A percentile compares a stretch with the other conserved stretches of the same genome.
phyloP scores from a whole-genome alignment of 2,888 invertebrate species.

The Drosophila prolongata region DNA sequence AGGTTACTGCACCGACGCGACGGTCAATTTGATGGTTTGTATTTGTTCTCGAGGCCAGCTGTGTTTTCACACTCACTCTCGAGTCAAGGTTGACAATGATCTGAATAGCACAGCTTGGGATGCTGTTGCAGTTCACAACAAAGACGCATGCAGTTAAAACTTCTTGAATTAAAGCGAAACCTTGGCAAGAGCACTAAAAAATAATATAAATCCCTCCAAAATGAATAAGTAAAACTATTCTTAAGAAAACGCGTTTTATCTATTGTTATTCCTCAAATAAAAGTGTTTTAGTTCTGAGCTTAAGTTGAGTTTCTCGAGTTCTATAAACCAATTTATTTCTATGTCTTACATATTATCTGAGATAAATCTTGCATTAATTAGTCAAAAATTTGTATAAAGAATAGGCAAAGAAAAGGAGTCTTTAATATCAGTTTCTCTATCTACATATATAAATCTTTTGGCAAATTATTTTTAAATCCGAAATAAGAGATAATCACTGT shows the following conservation, averaged over 20 bases:
- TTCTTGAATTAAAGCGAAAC: slow-evolving; percentile 19
- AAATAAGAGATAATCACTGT: not conserved
- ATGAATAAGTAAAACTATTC: slow-evolving; percentile 10
- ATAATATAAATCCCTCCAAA: slow-evolving; percentile 4
- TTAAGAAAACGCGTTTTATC: not conserved
- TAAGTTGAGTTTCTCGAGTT: not conserved
- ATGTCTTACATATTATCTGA: too few relatives aligned
- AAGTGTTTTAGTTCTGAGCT: not conserved
- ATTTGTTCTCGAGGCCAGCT: slow-evolving; percentile 56
- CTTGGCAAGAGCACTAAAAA: slow-evolving; percentile 11
- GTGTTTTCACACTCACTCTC: slow-evolving; percentile 56
- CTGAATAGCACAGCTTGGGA: slow-evolving; percentile 17
- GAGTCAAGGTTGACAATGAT: slow-evolving; percentile 54
- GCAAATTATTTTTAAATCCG: too few relatives aligned
- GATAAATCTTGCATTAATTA: too few relatives aligned
- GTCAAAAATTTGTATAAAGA: too few relatives aligned
- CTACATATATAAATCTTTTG: too few relatives aligned
- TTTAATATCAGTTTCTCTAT: too few relatives aligned
- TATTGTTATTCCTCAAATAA: slow-evolving; percentile 5
- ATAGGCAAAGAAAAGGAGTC: too few relatives aligned
- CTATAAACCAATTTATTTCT: not conserved
- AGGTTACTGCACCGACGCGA: slow-evolving; percentile 22
- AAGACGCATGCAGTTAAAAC: slow-evolving; percentile 1
- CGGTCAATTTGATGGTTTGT: slow-evolving; percentile 48
- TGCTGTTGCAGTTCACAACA: slow-evolving; percentile 4